A percentile compares a stretch with the other conserved stretches of the same genome.
Conservation (phyloP, 2,888 invertebrate genomes). For the Drosophila robusta region DNA sequence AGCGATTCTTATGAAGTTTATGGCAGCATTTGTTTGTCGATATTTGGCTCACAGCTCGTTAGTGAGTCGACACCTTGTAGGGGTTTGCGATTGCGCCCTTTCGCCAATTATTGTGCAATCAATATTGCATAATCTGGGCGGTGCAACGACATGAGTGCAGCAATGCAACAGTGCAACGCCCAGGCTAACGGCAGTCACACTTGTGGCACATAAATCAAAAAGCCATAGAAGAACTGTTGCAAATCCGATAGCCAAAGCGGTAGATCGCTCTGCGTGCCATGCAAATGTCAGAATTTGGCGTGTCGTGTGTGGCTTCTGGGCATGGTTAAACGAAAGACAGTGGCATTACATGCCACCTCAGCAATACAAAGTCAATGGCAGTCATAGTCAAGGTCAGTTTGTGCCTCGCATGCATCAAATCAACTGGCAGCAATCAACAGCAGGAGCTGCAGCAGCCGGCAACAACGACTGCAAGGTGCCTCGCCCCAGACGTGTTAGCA, state of each 20-base stretch:
- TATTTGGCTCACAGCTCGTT: constrained; percentile 70
- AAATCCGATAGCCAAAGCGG: constrained; percentile 39
- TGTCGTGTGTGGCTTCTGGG: constrained; percentile 78
- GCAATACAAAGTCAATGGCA: constrained; percentile 45
- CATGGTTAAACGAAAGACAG: constrained; percentile 60
- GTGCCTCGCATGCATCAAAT: constrained; percentile 73
- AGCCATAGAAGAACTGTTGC: constrained; percentile 19
- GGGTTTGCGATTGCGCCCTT: constrained; percentile 74
- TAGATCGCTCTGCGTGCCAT: constrained; percentile 68
- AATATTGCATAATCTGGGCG: constrained; percentile 76
- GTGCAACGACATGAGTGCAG: constrained; percentile 13
- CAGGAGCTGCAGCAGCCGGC: constrained; percentile 4
- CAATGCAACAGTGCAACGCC: constrained; percentile 65
- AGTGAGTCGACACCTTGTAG: constrained; percentile 77
- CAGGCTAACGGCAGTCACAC: constrained; percentile 77
- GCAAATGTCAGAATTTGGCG: constrained; percentile 75
- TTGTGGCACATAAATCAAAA: constrained; percentile 77
- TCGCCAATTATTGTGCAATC: constrained; percentile 79
- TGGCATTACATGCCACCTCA: constrained; percentile 55
- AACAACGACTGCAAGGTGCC: constrained; percentile 69
- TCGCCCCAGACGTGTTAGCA: constrained; percentile 74
- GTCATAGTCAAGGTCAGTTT: constrained; percentile 72
- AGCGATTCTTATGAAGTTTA: constrained; percentile 50
- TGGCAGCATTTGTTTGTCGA: constrained; percentile 68
- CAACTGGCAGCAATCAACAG: constrained; percentile 68